Conservation (phyloP, 2,113 vertebrate genomes). For the Centropristis striata region DNA sequence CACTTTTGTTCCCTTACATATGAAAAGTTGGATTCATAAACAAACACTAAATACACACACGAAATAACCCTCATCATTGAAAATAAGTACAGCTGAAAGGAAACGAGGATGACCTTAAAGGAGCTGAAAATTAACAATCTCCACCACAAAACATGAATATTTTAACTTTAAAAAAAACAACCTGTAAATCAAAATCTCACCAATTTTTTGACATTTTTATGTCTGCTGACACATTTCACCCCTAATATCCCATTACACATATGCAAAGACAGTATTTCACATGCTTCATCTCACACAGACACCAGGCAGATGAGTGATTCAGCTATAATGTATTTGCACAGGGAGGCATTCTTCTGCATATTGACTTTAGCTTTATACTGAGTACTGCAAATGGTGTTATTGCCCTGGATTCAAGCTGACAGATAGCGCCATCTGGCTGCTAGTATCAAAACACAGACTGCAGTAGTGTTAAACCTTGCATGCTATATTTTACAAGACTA, state of each 20-base stretch:
- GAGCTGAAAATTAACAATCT: not conserved
- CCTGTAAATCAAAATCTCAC: not conserved
- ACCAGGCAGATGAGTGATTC: not conserved
- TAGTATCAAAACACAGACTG: not conserved
- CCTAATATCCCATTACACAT: not conserved
- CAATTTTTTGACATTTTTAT: not conserved
- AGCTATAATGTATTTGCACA: not conserved
- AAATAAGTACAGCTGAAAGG: not conserved
- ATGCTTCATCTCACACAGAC: not conserved
- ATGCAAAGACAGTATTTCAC: not conserved
- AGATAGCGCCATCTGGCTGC: slow-evolving; percentile 62
- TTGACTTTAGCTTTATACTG: not conserved
- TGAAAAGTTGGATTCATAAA: not conserved
- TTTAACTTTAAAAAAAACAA: not conserved
- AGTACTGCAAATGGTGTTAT: not conserved
- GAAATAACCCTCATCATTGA: not conserved
- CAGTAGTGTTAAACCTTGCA: not conserved
- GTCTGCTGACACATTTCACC: not conserved
- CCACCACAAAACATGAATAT: not conserved
- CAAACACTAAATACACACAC: not conserved
- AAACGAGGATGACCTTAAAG: not conserved
- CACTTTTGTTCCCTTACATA: not conserved
- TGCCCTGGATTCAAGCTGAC: not conserved
- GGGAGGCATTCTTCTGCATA: not conserved
- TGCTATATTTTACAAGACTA: not conserved